Base-by-base conservation (phyloP, 2,113 vertebrate genomes). In the Eira barbara region DNA sequence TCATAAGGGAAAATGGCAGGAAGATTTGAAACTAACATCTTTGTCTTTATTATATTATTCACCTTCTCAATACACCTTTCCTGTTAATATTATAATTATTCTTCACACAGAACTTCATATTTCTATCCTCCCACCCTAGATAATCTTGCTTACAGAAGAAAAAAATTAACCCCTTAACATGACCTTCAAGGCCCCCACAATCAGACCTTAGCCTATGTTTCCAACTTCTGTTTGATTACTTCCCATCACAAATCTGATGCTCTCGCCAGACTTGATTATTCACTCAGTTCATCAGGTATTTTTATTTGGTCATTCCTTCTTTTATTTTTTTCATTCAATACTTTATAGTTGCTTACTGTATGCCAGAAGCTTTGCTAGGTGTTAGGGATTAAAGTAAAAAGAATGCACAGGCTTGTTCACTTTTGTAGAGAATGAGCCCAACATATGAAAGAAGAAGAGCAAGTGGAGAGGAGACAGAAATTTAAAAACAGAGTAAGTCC, bases 31-130 rank as follows among this genome's bases (percentile, higher is more conserved):
- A 89, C 47, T 45, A 42, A 84, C 13, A 29, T 45, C 17, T 36
- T 88, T 83, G 15, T 39, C 69, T 87, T 93, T 88, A 61, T 91
- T 85, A 78, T 83, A 67, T 91, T 85, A 78, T 90, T 80, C n/a
- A 84, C 42, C 4, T 84, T 94, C n/a, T 83, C 95, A 87, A 55
- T 29, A 39, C 0, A 84, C 11, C 52, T 93, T 84, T 63, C 69
- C 39, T 59, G 4, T 39, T 84, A 21, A 55, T 89, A 69, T 57
- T 78, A 45, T 20, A 31, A 20, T 92, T 96, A 3, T 55, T 89
- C 42, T 80, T 91, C 63, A 81, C 74, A 76, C 4, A 86, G 55
- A 93, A 93, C 27, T 74, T 34, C 15, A 18, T n/a, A 78, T 73
- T n/a, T 89, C 20, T 93, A 47, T n/a, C 39, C 20, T 61, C 27